Base-by-base conservation (phyloP, 1,140 invertebrate species). In the Drosophila repletoides region DNA sequence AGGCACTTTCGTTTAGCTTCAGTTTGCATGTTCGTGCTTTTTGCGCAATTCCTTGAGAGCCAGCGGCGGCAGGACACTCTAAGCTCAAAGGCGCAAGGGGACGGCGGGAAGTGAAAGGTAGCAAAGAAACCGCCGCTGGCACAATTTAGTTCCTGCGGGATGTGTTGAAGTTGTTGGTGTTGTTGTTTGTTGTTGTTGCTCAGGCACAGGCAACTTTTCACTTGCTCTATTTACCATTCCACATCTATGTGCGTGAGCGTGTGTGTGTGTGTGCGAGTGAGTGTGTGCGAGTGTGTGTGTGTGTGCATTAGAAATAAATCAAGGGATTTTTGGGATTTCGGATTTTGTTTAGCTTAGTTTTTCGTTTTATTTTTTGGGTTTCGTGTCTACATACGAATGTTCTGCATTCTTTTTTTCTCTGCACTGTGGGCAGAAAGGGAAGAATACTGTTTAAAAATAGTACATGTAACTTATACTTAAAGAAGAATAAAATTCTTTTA, bases 1-100 rank as follows among this genome's bases (percentile, higher is more conserved):
- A 84, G 81, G 80, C 81, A 84, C 80, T 84, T 84, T 84, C 80
- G 80, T 84, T 84, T 86, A 86, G 80, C 81, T 87, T 81, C 51
- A 76, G 81, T 84, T 84, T 84, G 80, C 80, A 84, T 84, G 80
- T 64, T 70, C 59, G 63, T 68, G 70, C 70, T 60, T 71, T 84
- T 70, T 75, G 43, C 38, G 48, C 53, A 83, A 64, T 86, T 86
- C 55, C 81, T 86, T 76, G 63, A 79, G 74, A 60, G 71, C 49
- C 49, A 48, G 21, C 48, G 41, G 15, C 59, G 15, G 21, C 45
- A 36, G 58, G 45, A 52, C 40, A 28, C 48, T 52, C 48, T 33
- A 38, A 63, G 22, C 2, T 17, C 10, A 43, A 19, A 14, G 41
- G 6, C n/a, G n/a, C 41, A n/a, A 45, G 24, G 10, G 9, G 26